Conservation (phyloP, 2,113 vertebrate species). For the Chascanopsetta lugubris region DNA sequence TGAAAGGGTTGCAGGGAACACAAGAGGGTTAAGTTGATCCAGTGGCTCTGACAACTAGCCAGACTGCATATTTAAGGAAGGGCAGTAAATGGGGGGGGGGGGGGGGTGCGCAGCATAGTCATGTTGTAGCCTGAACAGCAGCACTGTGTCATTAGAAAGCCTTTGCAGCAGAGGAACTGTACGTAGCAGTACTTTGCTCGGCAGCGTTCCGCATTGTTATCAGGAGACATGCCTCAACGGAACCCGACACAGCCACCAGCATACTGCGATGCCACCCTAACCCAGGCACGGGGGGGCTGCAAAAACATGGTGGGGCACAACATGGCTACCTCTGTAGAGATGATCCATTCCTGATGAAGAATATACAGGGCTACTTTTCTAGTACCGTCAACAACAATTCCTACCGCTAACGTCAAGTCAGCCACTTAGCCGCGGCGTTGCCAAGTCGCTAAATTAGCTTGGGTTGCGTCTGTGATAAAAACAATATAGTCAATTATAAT, state of each 20-base stretch:
- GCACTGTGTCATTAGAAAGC: constrained; percentile 40
- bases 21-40: not conserved
- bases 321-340: too few species aligned
- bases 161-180: constrained; percentile 19
- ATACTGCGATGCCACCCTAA: too few species aligned
- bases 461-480: too few species aligned
- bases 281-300: too few species aligned
- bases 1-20: not conserved
- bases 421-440: too few species aligned
- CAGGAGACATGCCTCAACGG: not conserved
- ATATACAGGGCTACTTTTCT: too few species aligned
- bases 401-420: too few species aligned
- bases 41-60: constrained; percentile 35
- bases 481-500: too few species aligned
- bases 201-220: constrained; percentile 6
- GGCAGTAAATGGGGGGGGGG: constrained; percentile 34
- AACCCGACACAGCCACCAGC: not conserved
- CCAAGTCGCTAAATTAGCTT: too few species aligned
- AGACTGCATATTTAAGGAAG: constrained; percentile 61
- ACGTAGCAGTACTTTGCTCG: constrained; percentile 35
- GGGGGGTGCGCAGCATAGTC: constrained; percentile 44
- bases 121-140: constrained; percentile 63
- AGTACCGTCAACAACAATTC: too few species aligned
- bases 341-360: too few species aligned
- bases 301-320: too few species aligned